Percentiles rank a stretch among this genome's conserved stretches.
These are phyloP conservation scores for Dromaius novaehollandiae DNA, from an alignment of 2,113 vertebrate species.

Conservation along the genomic window DNA sequence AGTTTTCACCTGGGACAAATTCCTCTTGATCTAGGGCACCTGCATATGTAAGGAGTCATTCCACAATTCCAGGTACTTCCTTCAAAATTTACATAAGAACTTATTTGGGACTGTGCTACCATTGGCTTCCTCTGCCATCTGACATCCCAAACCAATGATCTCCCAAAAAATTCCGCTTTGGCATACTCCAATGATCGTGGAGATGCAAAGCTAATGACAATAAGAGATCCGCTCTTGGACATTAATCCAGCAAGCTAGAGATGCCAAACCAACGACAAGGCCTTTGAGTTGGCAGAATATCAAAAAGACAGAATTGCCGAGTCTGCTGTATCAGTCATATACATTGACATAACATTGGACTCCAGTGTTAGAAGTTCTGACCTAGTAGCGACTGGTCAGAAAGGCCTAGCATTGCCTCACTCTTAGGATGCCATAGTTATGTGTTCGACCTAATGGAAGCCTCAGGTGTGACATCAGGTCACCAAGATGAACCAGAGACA, in stretches of 20 bases:
- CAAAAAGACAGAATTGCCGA: background rate
- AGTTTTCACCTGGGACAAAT: background rate
- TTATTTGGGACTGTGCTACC: background rate
- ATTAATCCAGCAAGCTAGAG: background rate
- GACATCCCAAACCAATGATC: background rate
- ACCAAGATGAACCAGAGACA: background rate
- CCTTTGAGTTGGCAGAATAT: background rate
- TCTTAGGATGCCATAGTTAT: background rate
- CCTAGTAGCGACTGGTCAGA: background rate
- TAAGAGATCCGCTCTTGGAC: background rate
- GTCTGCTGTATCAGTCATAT: background rate
- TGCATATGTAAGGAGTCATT: background rate
- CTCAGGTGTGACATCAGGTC: background rate
- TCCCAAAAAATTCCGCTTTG: background rate
- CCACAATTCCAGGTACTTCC: background rate
- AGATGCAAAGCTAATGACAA: background rate
- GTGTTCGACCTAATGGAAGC: background rate
- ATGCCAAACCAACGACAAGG: background rate
- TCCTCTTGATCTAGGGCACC: background rate
- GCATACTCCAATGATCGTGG: background rate
- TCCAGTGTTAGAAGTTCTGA: background rate
- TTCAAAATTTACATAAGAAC: background rate
- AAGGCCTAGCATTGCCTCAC: background rate
- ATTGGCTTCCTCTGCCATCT: background rate
- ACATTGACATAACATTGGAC: background rate